A percentile compares a stretch with the other conserved stretches of the same genome.
Conservation (phyloP, 2,113 vertebrate genomes). For the Camelus dromedarius region DNA sequence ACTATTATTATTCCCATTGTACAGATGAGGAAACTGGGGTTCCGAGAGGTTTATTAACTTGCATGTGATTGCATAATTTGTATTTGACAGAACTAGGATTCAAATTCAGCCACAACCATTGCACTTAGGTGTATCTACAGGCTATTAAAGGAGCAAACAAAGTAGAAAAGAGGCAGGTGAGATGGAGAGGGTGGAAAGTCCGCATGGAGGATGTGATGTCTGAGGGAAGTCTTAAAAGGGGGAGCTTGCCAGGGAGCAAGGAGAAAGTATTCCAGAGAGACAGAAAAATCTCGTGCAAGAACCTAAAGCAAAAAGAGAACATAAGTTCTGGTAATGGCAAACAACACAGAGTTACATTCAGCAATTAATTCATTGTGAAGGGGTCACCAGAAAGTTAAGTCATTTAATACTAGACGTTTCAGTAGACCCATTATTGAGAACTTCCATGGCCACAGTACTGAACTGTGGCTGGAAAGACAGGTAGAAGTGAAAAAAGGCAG, state of each 20-base stretch:
- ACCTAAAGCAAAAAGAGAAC: constrained; percentile 27
- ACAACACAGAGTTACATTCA: neutral
- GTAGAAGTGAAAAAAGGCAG: neutral
- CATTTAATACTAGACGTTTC: neutral
- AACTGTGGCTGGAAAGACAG: neutral
- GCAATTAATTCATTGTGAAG: neutral
- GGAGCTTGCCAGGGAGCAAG: constrained; percentile 6
- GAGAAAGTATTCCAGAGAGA: constrained; percentile 26
- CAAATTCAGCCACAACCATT: constrained; percentile 32
- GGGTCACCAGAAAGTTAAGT: neutral
- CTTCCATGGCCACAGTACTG: neutral
- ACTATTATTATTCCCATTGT: constrained; percentile 25
- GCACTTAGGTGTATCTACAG: neutral
- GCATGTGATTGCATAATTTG: neutral
- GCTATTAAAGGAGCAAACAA: neutral
- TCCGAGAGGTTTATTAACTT: constrained; percentile 28
- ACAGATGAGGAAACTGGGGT: neutral
- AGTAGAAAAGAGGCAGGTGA: neutral
- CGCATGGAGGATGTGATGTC: neutral
- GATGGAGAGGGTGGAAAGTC: neutral
- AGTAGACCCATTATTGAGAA: neutral
- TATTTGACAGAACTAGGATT: neutral
- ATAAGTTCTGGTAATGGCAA: neutral
- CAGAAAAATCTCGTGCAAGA: constrained; percentile 17
- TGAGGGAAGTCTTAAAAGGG: neutral